These are phyloP conservation scores for Musca vetustissima DNA, from an alignment of 1,140 invertebrate genomes.

Conservation along the genomic window DNA sequence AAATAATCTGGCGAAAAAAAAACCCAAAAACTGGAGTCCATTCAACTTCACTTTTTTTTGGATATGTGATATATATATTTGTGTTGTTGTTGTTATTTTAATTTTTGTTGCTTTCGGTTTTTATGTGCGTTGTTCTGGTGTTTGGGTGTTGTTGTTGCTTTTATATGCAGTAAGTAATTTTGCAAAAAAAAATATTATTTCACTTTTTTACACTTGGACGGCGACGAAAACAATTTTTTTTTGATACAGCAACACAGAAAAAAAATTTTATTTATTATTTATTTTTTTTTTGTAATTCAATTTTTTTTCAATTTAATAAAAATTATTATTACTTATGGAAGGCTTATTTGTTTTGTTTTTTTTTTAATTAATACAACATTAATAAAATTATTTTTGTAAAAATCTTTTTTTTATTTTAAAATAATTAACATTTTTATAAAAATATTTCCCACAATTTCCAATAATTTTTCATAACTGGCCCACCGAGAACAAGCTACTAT, in stretches of 20 bases:
- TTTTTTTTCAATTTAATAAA: neutral
- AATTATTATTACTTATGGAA: neutral
- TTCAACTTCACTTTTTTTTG: constrained; percentile 14
- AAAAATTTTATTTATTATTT: neutral
- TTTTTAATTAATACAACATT: neutral
- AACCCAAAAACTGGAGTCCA: constrained; percentile 8
- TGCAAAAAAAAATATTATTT: too few relatives aligned
- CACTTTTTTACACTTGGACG: too few relatives aligned
- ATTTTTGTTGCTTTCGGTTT: neutral
- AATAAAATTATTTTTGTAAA: neutral
- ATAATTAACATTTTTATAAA: neutral
- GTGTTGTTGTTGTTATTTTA: too few relatives aligned
- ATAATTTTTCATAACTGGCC: too few relatives aligned
- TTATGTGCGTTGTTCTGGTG: neutral
- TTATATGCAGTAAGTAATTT: neutral
- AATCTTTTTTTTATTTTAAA: neutral
- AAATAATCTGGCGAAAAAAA: too few relatives aligned
- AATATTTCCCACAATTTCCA: neutral
- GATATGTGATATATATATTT: too few relatives aligned
- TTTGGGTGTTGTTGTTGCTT: neutral
- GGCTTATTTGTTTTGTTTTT: neutral
- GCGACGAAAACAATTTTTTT: too few relatives aligned
- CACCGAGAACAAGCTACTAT: too few relatives aligned
- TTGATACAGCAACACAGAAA: too few relatives aligned
- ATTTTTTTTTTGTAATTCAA: neutral